Evolutionary conservation across 2,888 invertebrate species (phyloP), one percentile per base, ranked within the genome.

Genomic region (Ganaspis brasiliensis): DNA sequence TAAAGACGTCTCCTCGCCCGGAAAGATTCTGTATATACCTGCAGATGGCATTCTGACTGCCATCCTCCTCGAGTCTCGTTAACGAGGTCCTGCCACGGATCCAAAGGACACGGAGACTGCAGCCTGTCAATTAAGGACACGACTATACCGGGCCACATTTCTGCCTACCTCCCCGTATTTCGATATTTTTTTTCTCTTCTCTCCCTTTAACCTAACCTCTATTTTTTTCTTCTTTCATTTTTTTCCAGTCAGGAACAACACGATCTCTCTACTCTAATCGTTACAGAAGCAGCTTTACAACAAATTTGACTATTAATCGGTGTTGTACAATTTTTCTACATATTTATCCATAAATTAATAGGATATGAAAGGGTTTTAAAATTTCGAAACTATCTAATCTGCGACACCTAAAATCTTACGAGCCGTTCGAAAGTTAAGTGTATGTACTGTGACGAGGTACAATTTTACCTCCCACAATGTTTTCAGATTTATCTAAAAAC

Each of bases 91-190:
- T 87, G 88, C 91, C 90, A 91, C 87, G 85, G 81, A 87, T 84
- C 85, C 87, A 86, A 87, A 89, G 87, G 87, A 89, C 88, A 87
- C 81, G 80, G 82, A 79, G 83, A 87, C 86, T 88, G 84, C 86
- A 84, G 89, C 90, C 91, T 91, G 91, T 91, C 91, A 91, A 91
- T 91, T 91, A 91, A 91, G 90, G 87, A 90, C 90, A 89, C 91
- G 88, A 89, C 90, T 89, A 88, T 89, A 88, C 89, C 89, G 89
- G 88, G 87, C 89, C 88, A 89, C 91, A 90, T 90, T 91, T 91
- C 90, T 91, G 81, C 88, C 35, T 67, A 26, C 16, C 49, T 67
- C 70, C 61, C 80, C 84, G 81, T 83, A 82, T 81, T 81, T 82
- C 79, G 82, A 80, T 81, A 75, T 79, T 76, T 78, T 77, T 72